A percentile compares a stretch with the other conserved stretches of the same genome.
Conservation (phyloP, 2,113 vertebrate species). For the Limanda limanda region DNA sequence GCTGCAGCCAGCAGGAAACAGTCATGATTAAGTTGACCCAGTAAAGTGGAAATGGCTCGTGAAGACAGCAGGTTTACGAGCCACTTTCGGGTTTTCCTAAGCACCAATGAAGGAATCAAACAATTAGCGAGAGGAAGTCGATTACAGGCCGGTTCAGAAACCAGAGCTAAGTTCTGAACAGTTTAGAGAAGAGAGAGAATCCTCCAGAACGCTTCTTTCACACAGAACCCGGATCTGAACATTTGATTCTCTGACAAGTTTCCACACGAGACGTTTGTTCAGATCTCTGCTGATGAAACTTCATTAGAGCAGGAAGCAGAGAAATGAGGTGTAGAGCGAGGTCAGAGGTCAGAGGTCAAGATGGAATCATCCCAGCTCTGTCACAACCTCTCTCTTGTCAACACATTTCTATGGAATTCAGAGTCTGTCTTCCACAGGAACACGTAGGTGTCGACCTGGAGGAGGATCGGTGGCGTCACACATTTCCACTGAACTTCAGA, state of each 20-base stretch:
- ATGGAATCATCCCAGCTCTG: too few species aligned
- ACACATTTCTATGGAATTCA: neutral
- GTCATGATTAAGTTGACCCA: conserved; percentile 16
- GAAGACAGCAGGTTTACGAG: conserved; percentile 1
- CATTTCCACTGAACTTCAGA: neutral
- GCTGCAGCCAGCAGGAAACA: conserved; percentile 18
- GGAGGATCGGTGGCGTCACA: neutral
- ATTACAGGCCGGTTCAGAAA: neutral
- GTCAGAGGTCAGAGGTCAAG: too few species aligned
- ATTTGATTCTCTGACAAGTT: neutral
- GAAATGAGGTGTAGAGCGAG: too few species aligned
- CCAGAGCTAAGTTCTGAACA: too few species aligned
- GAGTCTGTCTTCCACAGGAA: neutral
- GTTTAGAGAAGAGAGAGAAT: too few species aligned
- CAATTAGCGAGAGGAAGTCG: neutral
- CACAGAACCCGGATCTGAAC: neutral
- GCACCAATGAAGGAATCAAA: neutral
- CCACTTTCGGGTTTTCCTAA: neutral
- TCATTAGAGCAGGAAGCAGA: too few species aligned
- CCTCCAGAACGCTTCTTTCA: too few species aligned
- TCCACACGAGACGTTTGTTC: too few species aligned
- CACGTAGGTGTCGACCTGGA: too few species aligned
- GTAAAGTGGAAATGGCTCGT: neutral
- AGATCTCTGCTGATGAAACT: too few species aligned
- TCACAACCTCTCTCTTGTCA: too few species aligned